phyloP scores from a whole-genome alignment of 2,113 vertebrate genomes.

The Ameiurus melas region DNA sequence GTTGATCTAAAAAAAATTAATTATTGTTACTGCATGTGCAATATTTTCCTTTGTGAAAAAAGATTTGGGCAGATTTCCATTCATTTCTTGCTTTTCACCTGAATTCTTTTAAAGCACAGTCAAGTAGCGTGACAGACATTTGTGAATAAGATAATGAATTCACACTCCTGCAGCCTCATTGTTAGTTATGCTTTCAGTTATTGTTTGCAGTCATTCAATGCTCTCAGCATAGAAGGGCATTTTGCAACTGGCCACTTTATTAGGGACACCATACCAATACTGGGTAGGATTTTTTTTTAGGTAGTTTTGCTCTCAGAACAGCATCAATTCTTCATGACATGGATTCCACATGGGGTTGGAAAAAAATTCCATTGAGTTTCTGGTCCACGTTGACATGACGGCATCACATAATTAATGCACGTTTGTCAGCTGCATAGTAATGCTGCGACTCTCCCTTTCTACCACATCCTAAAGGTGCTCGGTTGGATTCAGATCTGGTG shows the following conservation, averaged over 20 bases:
- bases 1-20: not conserved
- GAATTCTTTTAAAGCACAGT: conserved; percentile 29
- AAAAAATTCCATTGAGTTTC: not conserved
- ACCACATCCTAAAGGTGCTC: not conserved
- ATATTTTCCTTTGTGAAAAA: conserved; percentile 1
- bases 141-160: conserved; percentile 58
- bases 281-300: too few species aligned
- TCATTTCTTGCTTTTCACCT: conserved; percentile 44
- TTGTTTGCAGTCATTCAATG: conserved; percentile 12
- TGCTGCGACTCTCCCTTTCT: not conserved
- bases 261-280: not conserved
- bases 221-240: not conserved
- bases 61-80: conserved; percentile 19
- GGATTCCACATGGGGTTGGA: not conserved
- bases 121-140: conserved; percentile 37
- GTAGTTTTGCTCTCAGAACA: not conserved
- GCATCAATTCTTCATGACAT: not conserved
- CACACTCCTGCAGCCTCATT: conserved; percentile 23
- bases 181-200: conserved; percentile 29
- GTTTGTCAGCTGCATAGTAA: too few species aligned
- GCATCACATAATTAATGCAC: not conserved
- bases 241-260: not conserved
- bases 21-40: not conserved
- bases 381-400: not conserved
- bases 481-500: not conserved